Percentiles rank a stretch among this genome's conserved stretches.
phyloP scores from a whole-genome alignment of 1,140 invertebrate species.

The Laupala kohalensis region DNA sequence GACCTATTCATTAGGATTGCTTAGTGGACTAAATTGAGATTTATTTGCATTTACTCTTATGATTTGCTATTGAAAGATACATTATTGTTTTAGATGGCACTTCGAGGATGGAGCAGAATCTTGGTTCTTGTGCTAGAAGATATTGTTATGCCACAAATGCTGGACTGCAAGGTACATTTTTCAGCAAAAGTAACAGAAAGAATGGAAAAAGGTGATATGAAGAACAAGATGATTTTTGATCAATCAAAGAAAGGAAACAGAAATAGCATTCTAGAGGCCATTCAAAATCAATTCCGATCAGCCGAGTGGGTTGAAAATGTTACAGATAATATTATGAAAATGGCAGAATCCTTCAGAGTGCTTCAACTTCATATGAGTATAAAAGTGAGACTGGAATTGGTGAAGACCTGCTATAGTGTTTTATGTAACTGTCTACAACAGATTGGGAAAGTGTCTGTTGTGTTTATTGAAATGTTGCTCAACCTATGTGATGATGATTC shows the following conservation, averaged over 20 bases:
- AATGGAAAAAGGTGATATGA: not conserved
- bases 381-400: not conserved
- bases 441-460: not conserved
- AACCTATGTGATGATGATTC: not conserved
- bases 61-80: no score
- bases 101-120: not conserved
- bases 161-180: not conserved
- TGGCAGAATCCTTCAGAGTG: not conserved
- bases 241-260: not conserved
- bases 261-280: no score
- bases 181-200: not conserved
- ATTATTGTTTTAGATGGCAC: not conserved
- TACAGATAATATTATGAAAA: not conserved
- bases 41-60: no score
- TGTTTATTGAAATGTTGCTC: not conserved
- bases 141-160: not conserved
- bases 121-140: not conserved
- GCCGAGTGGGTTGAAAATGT: not conserved
- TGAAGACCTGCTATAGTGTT: not conserved
- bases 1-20: no score
- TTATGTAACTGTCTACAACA: not conserved
- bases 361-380: not conserved
- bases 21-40: no score
- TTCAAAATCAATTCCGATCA: not conserved
- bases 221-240: not conserved